A percentile compares a stretch with the other conserved stretches of the same genome.
Conservation (phyloP, 2,888 invertebrate genomes). For the Hydraecia micacea region DNA sequence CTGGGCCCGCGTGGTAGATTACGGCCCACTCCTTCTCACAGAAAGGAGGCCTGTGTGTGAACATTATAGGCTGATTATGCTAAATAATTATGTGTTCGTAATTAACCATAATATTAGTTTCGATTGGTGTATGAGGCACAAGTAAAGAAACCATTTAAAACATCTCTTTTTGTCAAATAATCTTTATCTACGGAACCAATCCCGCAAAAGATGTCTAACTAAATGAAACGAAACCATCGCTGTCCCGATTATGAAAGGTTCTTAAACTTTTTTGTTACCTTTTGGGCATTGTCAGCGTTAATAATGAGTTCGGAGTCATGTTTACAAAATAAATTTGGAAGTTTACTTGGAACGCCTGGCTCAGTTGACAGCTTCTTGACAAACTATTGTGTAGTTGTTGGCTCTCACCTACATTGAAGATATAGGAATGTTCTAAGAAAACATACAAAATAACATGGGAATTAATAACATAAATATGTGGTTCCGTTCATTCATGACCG, state of each 20-base stretch:
- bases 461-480: slow-evolving; percentile 41
- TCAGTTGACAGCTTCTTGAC: slow-evolving; percentile 55
- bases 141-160: too few relatives aligned
- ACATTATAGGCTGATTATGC: too few relatives aligned
- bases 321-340: slow-evolving; percentile 67
- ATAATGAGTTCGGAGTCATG: slow-evolving; percentile 61
- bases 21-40: too few relatives aligned
- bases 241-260: slow-evolving; percentile 56
- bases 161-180: too few relatives aligned
- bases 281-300: slow-evolving; percentile 58
- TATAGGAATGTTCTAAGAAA: slow-evolving; percentile 33
- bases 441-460: slow-evolving; percentile 22
- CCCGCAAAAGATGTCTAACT: slow-evolving; percentile 1
- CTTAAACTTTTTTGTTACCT: slow-evolving; percentile 49
- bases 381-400: slow-evolving; percentile 53
- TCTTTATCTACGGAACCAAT: slow-evolving; percentile 50
- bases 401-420: slow-evolving; percentile 52
- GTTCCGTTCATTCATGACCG: slow-evolving; percentile 12
- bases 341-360: slow-evolving; percentile 32
- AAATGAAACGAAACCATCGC: slow-evolving; percentile 50
- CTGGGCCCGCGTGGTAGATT: too few relatives aligned
- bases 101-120: too few relatives aligned
- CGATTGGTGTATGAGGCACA: too few relatives aligned
- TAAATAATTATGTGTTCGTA: too few relatives aligned
- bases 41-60: too few relatives aligned